phyloP scores from a whole-genome alignment of 92 coral and sea anemone species.

The Epizoanthus ramosus region DNA sequence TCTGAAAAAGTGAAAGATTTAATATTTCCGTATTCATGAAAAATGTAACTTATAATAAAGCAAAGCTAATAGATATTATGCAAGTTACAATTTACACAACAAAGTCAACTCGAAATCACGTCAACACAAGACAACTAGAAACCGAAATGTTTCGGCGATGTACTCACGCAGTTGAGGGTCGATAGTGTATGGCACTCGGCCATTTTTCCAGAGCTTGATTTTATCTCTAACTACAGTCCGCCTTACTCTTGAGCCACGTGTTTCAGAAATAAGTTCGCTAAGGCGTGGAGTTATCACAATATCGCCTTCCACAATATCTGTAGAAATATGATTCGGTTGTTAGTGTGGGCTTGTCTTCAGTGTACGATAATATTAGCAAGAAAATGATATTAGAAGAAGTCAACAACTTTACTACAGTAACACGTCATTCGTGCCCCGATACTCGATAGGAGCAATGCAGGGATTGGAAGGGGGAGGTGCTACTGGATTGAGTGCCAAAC shows the following conservation, averaged over 20 bases:
- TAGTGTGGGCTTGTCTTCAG: not conserved
- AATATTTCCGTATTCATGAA: too few relatives aligned
- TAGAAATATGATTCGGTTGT: not conserved
- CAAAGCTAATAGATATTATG: too few relatives aligned
- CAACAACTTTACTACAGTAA: not conserved
- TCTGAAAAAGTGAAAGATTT: too few relatives aligned
- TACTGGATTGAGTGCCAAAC: too few relatives aligned
- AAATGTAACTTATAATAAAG: too few relatives aligned
- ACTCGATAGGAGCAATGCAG: too few relatives aligned
- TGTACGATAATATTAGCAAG: not conserved
- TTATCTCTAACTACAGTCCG: constrained; percentile 21
- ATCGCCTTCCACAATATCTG: constrained; percentile 29
- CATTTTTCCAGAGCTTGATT: constrained; percentile 27
- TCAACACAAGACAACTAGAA: not conserved
- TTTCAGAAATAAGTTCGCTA: constrained; percentile 33
- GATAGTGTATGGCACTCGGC: constrained; percentile 32
- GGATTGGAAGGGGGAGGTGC: too few relatives aligned
- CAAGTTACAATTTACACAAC: too few relatives aligned
- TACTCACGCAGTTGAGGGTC: constrained; percentile 30
- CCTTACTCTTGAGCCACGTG: constrained; percentile 24
- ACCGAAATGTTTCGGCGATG: not conserved
- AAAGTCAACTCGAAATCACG: too few relatives aligned
- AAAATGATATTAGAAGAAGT: not conserved
- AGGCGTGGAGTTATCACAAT: constrained; percentile 29
- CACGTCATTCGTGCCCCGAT: too few relatives aligned